These are phyloP conservation scores for Hipposideros larvatus DNA, from an alignment of 2,797 vertebrate genomes.

Conservation along the genomic window DNA sequence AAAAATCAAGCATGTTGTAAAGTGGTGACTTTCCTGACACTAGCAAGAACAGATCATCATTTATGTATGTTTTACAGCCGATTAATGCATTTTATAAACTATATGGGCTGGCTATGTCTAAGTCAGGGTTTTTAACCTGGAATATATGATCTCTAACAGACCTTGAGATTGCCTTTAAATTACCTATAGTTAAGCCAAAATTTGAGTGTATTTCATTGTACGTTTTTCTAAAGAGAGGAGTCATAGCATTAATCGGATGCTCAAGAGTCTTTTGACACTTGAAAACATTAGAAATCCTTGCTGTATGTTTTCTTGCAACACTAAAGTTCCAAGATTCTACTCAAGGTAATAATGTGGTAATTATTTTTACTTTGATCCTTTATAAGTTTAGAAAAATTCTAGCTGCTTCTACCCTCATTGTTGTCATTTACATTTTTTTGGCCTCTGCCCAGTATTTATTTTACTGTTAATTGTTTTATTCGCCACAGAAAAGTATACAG, in stretches of 20 bases:
- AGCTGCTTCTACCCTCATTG: background rate
- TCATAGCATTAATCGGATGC: background rate
- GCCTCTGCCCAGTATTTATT: conserved; percentile 25
- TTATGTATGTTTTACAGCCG: background rate
- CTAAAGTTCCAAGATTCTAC: background rate
- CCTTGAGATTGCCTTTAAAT: conserved; percentile 13
- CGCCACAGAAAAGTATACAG: background rate
- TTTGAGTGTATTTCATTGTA: background rate
- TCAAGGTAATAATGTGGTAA: conserved; percentile 11
- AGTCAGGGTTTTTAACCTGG: background rate
- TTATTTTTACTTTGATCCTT: conserved; percentile 16
- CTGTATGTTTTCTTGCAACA: background rate
- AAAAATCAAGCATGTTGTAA: background rate
- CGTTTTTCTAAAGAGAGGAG: background rate
- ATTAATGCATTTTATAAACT: background rate
- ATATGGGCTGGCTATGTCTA: background rate
- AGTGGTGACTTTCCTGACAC: background rate
- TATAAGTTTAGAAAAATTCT: background rate
- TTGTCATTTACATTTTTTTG: background rate
- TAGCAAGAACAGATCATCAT: background rate
- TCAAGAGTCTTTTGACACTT: background rate
- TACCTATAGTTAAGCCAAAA: background rate
- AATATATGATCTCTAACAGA: background rate
- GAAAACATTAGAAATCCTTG: conserved; percentile 22
- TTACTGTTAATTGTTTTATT: conserved; percentile 4